Percentiles rank a stretch among this genome's conserved stretches.
Conservation (phyloP, 2,888 invertebrate genomes). For the Sinotaia quadrata region DNA sequence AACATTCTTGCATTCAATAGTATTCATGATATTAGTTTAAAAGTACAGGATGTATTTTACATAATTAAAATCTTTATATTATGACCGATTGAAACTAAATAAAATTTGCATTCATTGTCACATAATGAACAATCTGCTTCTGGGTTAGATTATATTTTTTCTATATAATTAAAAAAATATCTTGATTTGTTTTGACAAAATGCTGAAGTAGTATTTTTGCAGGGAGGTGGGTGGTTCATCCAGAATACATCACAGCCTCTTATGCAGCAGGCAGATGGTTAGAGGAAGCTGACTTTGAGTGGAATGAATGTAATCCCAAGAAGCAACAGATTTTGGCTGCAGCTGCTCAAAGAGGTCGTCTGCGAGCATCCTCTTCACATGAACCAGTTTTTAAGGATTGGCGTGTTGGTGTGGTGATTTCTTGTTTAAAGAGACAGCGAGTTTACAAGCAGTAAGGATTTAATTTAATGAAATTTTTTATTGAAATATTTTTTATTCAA, state of each 20-base stretch:
- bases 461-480: too few species aligned
- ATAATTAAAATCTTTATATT: too few species aligned
- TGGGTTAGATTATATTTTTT: too few species aligned
- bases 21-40: too few species aligned
- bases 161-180: too few species aligned
- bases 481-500: too few species aligned
- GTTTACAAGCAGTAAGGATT: slow-evolving; percentile 63
- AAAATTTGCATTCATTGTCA: too few species aligned
- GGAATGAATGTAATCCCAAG: slow-evolving; percentile 38
- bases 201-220: slow-evolving; percentile 6
- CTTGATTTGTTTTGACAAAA: too few species aligned
- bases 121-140: too few species aligned
- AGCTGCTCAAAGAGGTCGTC: slow-evolving; percentile 57
- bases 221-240: slow-evolving; percentile 61
- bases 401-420: slow-evolving; percentile 58
- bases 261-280: slow-evolving; percentile 48
- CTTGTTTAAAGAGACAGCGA: slow-evolving; percentile 40
- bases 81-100: too few species aligned
- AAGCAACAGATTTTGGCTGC: slow-evolving; percentile 36
- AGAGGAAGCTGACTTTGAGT: slow-evolving; percentile 59
- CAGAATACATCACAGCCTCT: slow-evolving; percentile 54
- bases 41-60: too few species aligned
- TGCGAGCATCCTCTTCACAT: slow-evolving; percentile 35
- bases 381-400: slow-evolving; percentile 56
- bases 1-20: too few species aligned